Base-by-base conservation (phyloP, 2,888 invertebrate genomes). In the Gasteruption jaculator region DNA sequence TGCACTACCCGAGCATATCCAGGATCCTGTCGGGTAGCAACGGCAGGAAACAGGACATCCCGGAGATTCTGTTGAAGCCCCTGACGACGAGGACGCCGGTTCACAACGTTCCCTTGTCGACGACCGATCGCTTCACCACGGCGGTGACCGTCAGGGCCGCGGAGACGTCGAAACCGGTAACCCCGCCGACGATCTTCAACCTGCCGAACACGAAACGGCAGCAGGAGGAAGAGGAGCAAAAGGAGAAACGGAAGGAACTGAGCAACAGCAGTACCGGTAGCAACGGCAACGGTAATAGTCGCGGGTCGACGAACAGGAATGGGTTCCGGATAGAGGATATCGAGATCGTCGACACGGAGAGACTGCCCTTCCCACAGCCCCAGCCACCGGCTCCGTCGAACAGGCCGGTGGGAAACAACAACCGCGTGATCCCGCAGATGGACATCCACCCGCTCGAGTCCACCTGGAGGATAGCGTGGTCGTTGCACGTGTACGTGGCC, bases 401-500 rank as follows among this genome's bases (percentile, higher is more conserved):
- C 44, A 53, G 53, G 33, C 67, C 68, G 0, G 50, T 51, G 39
- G 52, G 46, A 22, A 45, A 46, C 12, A 48, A 43, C 10, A 55
- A 63, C 18, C 55, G 51, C 12, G 48, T 53, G 16, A 55, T 76
- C 1, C 61, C 66, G 5, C 75, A 75, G 50, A 69, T 76, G 12
- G 73, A 76, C 1, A 57, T 60, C n/a, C 63, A 66, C 52, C 61
- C 66, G 5, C 44, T 63, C 10, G 77, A 78, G 2, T 75, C 75
- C 1, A 84, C 85, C 0, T 88, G 89, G 85, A 80, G 85, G 0
- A 83, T 89, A 51, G 91, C 90, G 2, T 93, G 92, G 93, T 88
- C 91, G 60, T 80, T 92, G 6, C 93, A 94, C 65, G 85, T 93
- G 4, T 94, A 93, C 72, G 72, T 89, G 26, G 86, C 88, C 0